These are phyloP conservation scores for Lordiphosa collinella DNA, from an alignment of 1,140 invertebrate genomes.

Conservation along the genomic window DNA sequence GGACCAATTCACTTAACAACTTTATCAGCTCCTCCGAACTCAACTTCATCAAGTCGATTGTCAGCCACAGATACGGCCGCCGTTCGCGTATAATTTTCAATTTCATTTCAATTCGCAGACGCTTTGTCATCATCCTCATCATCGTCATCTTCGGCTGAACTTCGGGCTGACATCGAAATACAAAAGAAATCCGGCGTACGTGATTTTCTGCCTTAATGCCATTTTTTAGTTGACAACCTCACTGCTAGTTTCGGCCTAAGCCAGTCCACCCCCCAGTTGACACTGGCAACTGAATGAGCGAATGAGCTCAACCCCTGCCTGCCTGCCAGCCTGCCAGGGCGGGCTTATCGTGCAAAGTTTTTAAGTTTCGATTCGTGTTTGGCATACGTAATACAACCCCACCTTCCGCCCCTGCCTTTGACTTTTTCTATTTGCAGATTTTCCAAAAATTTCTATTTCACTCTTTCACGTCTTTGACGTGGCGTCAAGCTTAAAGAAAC, in stretches of 20 bases:
- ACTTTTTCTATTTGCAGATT: conserved; percentile 47
- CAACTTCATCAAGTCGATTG: conserved; percentile 5
- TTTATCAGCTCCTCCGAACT: conserved; percentile 42
- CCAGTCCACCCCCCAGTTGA: neutral
- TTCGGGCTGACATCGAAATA: conserved; percentile 10
- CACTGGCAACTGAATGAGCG: conserved; percentile 10
- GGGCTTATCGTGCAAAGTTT: conserved; percentile 59
- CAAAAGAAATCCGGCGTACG: conserved; percentile 57
- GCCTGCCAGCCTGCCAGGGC: conserved; percentile 15
- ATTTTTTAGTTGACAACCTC: conserved; percentile 41
- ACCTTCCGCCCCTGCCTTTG: conserved; percentile 3
- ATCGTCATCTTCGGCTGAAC: conserved; percentile 5
- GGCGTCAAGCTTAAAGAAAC: too few species aligned
- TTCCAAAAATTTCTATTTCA: conserved; percentile 21
- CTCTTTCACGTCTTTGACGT: conserved; percentile 5
- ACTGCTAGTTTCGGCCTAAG: neutral
- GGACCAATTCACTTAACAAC: conserved; percentile 48
- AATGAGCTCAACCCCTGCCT: conserved; percentile 16
- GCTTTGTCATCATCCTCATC: conserved; percentile 16
- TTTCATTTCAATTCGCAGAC: conserved; percentile 51
- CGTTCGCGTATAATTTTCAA: conserved; percentile 46
- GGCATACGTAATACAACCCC: conserved; percentile 44
- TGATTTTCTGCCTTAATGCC: conserved; percentile 51
- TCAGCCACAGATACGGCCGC: conserved; percentile 8
- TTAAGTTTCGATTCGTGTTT: conserved; percentile 59